Evolutionary conservation across 2,113 vertebrate species (phyloP).

Genomic region (Rhabdomys dilectus): DNA sequence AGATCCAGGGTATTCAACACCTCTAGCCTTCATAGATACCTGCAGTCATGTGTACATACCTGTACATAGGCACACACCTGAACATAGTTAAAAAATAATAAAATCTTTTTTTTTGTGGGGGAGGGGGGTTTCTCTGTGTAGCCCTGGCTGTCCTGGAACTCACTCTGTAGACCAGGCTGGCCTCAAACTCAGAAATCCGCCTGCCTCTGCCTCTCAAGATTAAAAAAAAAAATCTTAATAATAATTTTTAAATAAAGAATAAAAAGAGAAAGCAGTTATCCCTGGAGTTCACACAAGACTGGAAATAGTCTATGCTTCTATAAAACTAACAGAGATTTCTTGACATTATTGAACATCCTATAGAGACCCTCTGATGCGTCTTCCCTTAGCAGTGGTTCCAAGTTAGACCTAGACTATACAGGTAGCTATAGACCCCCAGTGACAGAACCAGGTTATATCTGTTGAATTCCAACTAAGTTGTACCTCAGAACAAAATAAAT

Average conservation of each 20-base stretch:
- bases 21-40: background rate
- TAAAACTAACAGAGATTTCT: background rate
- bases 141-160: too few species aligned
- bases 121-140: too few species aligned
- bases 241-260: background rate
- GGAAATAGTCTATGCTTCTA: background rate
- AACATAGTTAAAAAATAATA: too few species aligned
- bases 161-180: too few species aligned
- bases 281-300: background rate
- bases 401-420: background rate
- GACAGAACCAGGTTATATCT: slow-evolving; percentile 22
- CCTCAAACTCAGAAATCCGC: too few species aligned
- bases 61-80: background rate
- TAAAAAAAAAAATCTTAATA: background rate
- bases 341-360: background rate
- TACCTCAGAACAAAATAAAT: slow-evolving; percentile 28
- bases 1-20: background rate
- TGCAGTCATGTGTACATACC: background rate
- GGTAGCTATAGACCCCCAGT: background rate
- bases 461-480: slow-evolving; percentile 31
- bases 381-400: background rate
- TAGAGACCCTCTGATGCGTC: background rate
- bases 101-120: too few species aligned
- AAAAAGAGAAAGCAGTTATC: background rate
- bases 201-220: too few species aligned